phyloP scores from a whole-genome alignment of 2,797 vertebrate species.

The Acropternis orthonyx region DNA sequence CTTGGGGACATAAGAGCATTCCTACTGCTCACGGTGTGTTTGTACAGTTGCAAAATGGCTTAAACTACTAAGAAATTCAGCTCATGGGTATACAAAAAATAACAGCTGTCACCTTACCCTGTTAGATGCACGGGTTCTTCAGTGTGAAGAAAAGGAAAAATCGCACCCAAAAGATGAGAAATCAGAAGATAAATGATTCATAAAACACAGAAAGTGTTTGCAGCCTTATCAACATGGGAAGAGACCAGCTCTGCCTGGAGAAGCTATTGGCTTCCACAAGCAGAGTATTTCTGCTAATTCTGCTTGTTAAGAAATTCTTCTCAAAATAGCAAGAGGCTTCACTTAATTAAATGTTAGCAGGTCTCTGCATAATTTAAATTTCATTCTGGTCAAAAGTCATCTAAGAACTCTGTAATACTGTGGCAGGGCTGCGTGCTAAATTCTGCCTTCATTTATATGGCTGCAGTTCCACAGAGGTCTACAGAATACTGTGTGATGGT shows the following conservation, averaged over 20 bases:
- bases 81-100: background rate
- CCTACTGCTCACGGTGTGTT: slow-evolving; percentile 1
- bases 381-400: slow-evolving; percentile 46
- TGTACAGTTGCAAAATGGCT: slow-evolving; percentile 39
- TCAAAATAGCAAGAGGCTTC: slow-evolving; percentile 12
- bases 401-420: background rate
- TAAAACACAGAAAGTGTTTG: background rate
- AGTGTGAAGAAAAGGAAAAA: background rate
- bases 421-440: background rate
- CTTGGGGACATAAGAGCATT: slow-evolving; percentile 25
- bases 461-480: background rate
- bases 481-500: background rate
- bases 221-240: background rate
- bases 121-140: background rate
- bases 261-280: background rate
- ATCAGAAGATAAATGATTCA: background rate
- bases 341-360: slow-evolving; percentile 31
- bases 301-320: background rate
- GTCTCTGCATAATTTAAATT: slow-evolving; percentile 35
- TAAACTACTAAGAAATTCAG: slow-evolving; percentile 23
- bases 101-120: background rate
- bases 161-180: background rate
- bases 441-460: background rate
- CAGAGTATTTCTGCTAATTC: slow-evolving; percentile 1
- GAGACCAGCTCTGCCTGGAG: background rate